A percentile compares a stretch with the other conserved stretches of the same genome.
These are phyloP conservation scores for Equus przewalskii DNA, from an alignment of 2,113 vertebrate genomes.

Conservation along the genomic window DNA sequence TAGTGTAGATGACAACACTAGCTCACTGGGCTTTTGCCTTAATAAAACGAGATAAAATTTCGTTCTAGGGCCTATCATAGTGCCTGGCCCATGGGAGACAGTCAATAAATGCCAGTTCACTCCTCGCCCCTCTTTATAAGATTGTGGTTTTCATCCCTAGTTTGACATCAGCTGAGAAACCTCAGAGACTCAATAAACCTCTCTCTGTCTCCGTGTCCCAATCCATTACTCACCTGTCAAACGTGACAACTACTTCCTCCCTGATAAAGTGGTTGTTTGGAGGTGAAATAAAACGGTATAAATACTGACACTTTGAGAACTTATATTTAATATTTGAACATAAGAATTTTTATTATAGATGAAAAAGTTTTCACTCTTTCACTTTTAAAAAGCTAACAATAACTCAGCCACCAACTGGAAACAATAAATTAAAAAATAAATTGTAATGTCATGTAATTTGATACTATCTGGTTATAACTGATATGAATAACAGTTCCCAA, in stretches of 20 bases:
- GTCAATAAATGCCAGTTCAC: background rate
- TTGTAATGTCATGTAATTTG: background rate
- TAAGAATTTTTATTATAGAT: background rate
- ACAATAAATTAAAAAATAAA: background rate
- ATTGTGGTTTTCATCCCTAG: background rate
- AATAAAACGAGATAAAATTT: constrained; percentile 5
- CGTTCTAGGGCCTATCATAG: background rate
- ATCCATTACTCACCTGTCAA: background rate
- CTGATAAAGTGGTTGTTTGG: background rate
- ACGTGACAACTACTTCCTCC: background rate
- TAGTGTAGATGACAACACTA: background rate
- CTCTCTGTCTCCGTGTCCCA: background rate
- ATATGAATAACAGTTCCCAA: constrained; percentile 33
- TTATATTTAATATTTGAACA: background rate
- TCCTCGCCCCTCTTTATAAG: background rate
- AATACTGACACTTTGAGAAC: background rate
- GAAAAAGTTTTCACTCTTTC: background rate
- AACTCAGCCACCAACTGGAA: background rate
- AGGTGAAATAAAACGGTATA: background rate
- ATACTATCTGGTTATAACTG: background rate
- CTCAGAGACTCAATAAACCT: background rate
- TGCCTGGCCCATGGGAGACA: background rate
- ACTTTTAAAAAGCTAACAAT: constrained; percentile 7
- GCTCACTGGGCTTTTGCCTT: background rate
- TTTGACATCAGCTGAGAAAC: background rate